Evolutionary conservation across 2,797 vertebrate species (phyloP).

Genomic region (Adelosebastes latens): DNA sequence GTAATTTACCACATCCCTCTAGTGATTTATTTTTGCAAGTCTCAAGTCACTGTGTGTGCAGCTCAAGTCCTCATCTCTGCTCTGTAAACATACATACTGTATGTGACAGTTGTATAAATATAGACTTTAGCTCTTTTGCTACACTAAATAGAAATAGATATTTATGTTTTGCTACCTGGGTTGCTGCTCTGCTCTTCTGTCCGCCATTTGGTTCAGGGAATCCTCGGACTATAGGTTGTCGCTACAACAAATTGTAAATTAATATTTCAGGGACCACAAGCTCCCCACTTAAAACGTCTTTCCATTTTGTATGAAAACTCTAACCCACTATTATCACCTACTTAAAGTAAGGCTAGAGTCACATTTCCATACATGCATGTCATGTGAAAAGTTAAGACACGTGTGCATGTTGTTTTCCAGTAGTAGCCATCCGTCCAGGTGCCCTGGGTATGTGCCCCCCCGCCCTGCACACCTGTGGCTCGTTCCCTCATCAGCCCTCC

Average conservation of each 20-base stretch:
- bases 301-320: neutral
- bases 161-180: neutral
- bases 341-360: neutral
- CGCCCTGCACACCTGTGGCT: slow-evolving; percentile 15
- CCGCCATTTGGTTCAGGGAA: neutral
- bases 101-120: neutral
- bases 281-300: neutral
- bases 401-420: neutral
- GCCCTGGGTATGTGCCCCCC: neutral
- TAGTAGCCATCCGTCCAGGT: neutral
- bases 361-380: neutral
- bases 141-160: neutral
- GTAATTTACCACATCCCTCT: too few relatives aligned
- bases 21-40: too few relatives aligned
- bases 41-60: too few relatives aligned
- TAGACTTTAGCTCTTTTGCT: neutral
- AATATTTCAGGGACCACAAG: neutral
- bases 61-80: too few relatives aligned
- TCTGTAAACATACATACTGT: neutral
- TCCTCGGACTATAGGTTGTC: neutral
- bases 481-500: neutral
- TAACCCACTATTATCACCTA: neutral
- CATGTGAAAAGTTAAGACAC: neutral
- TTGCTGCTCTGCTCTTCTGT: neutral
- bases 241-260: neutral